These are phyloP conservation scores for Drosophila paramelanica DNA, from an alignment of 2,888 invertebrate genomes.

Conservation along the genomic window DNA sequence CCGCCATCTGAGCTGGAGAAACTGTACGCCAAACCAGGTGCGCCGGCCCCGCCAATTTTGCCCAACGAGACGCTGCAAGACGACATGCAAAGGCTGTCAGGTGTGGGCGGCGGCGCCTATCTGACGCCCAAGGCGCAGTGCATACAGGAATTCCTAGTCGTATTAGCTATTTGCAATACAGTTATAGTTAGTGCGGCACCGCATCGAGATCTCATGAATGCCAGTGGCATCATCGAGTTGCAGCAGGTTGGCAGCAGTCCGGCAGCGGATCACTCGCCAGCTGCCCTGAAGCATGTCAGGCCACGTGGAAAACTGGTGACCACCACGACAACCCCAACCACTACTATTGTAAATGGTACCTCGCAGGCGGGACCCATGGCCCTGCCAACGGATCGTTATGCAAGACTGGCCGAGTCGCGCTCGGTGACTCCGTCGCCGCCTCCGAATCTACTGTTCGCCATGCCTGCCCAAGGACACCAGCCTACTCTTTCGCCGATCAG, in stretches of 20 bases:
- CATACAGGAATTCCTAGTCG: slow-evolving; percentile 94
- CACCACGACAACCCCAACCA: slow-evolving; percentile 43
- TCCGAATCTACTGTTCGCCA: slow-evolving; percentile 84
- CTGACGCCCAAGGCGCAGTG: slow-evolving; percentile 88
- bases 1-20: slow-evolving; percentile 89
- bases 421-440: slow-evolving; percentile 92
- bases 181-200: slow-evolving; percentile 96
- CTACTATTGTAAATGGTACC: slow-evolving; percentile 53
- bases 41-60: slow-evolving; percentile 86
- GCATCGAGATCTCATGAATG: slow-evolving; percentile 89
- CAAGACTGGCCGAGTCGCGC: slow-evolving; percentile 90
- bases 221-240: slow-evolving; percentile 88
- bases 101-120: slow-evolving; percentile 83
- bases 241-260: slow-evolving; percentile 70
- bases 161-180: slow-evolving; percentile 97
- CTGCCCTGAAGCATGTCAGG: slow-evolving; percentile 46
- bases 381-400: slow-evolving; percentile 86
- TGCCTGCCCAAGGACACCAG: slow-evolving; percentile 84
- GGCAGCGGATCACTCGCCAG: slow-evolving; percentile 18
- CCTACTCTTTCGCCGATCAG: slow-evolving; percentile 86
- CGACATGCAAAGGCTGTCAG: slow-evolving; percentile 85
- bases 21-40: slow-evolving; percentile 85
- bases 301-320: slow-evolving; percentile 39
- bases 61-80: slow-evolving; percentile 86
- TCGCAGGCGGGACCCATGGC: slow-evolving; percentile 57